phyloP scores from a whole-genome alignment of 2,888 invertebrate genomes.

The Fragum sueziense region DNA sequence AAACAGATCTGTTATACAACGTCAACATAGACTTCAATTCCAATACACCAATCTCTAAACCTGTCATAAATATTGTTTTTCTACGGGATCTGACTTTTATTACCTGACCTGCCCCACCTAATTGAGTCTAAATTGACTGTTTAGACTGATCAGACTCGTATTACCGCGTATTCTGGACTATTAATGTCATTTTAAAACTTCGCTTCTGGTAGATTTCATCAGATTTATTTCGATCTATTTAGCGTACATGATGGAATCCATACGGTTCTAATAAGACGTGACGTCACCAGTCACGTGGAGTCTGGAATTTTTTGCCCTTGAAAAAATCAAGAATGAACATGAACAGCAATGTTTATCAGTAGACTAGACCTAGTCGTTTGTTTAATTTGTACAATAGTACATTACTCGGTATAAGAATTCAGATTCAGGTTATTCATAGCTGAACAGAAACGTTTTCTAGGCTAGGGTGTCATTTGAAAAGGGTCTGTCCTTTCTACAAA shows the following conservation, averaged over 20 bases:
- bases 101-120: conserved; percentile 1
- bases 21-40: neutral
- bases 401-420: too few species aligned
- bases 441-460: too few species aligned
- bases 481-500: too few species aligned
- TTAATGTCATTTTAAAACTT: conserved; percentile 10
- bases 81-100: conserved; percentile 8
- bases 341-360: too few species aligned
- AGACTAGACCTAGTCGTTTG: too few species aligned
- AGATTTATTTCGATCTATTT: conserved; percentile 1
- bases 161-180: neutral
- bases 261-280: neutral
- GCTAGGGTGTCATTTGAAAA: too few species aligned
- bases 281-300: conserved; percentile 13
- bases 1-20: neutral
- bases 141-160: neutral
- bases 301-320: neutral
- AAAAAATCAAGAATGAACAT: too few species aligned
- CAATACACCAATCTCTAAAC: neutral
- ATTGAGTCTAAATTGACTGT: conserved; percentile 8
- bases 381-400: too few species aligned
- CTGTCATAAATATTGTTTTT: conserved; percentile 7
- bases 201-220: conserved; percentile 10
- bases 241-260: neutral
- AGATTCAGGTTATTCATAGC: too few species aligned